A percentile compares a stretch with the other conserved stretches of the same genome.
These are phyloP conservation scores for Lycophotia porphyrea DNA, from an alignment of 2,888 invertebrate species.

Conservation along the genomic window DNA sequence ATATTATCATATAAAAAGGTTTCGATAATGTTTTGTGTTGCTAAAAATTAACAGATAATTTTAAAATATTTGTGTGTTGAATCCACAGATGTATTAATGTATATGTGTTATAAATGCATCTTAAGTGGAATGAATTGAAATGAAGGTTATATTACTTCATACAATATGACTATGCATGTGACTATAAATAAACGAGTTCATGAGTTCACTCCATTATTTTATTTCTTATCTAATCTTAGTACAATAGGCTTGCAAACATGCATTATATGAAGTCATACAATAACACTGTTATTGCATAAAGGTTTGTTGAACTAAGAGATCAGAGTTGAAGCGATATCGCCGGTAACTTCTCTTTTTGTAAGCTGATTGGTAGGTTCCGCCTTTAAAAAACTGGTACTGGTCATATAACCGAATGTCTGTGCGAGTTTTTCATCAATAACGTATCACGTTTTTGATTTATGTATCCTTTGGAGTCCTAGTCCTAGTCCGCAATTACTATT, in stretches of 20 bases:
- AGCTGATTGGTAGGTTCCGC: conserved; percentile 35
- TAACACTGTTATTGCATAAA: conserved; percentile 15
- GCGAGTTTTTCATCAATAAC: conserved; percentile 34
- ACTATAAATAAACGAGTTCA: conserved; percentile 58
- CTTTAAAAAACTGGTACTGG: conserved; percentile 15
- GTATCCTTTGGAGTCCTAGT: conserved; percentile 17
- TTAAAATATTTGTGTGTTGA: conserved; percentile 36
- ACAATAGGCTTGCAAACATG: conserved; percentile 22
- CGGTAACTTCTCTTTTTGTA: not conserved
- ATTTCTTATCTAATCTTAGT: conserved; percentile 52
- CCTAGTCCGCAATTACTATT: no score
- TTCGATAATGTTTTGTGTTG: conserved; percentile 32
- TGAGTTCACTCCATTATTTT: conserved; percentile 54
- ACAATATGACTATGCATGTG: conserved; percentile 20
- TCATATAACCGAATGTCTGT: conserved; percentile 10
- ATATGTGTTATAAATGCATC: conserved; percentile 18
- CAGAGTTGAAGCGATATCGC: conserved; percentile 25
- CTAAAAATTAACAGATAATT: conserved; percentile 47
- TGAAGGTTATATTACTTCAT: conserved; percentile 51
- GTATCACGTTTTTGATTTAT: conserved; percentile 8
- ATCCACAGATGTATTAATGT: conserved; percentile 20
- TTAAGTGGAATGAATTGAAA: conserved; percentile 49
- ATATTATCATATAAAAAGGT: conserved; percentile 9
- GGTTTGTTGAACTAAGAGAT: conserved; percentile 45
- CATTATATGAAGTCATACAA: conserved; percentile 26